Base-by-base conservation (phyloP, 2,888 invertebrate genomes). In the Epistrophe grossulariae region DNA sequence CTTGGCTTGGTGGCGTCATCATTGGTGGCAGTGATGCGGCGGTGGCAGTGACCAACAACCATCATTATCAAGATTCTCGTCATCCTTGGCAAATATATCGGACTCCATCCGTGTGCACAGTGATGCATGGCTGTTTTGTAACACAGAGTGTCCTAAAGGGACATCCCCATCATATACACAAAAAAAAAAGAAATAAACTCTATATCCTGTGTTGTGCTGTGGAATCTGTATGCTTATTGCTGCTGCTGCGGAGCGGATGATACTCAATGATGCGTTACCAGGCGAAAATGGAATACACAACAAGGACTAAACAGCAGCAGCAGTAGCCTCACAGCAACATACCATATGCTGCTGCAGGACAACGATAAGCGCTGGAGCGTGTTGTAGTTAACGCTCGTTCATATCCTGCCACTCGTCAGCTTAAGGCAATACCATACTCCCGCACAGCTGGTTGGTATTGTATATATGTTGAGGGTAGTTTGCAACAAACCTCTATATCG, bases 331-430 rank as follows among this genome's bases (percentile, higher is more conserved):
- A 38, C 60, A 78, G 52, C 24, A 74, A 66, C 70, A 62, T 35
- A 19, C 64, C 66, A 72, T 87, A 79, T 87, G 85, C 78, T 79
- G 79, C 71, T 82, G 87, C 71, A 62, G 72, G 24, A 82, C 66
- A 71, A 82, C 76, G 87, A 87, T 87, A 87, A 87, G 87, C 87
- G 72, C 71, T 60, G 79, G 55, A 71, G 87, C 87, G 79, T 87
- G 82, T 50, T 68, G 83, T 79, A 87, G 87, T 87, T 87, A 87
- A 87, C 87, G 76, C 87, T 87, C 74, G 82, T 82, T 79, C 71
- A 68, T 87, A 79, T 87, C 82, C 82, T 83, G 79, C 79, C 79
- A 66, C 79, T 83, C 76, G 70, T 79, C 79, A 66, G 81, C 82
- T 83, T 81, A 70, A 85, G 78, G 78, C 85, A 57, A 70, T 77